These are phyloP conservation scores for Oasisia sp. DNA, from an alignment of 2,888 invertebrate species.

Conservation along the genomic window DNA sequence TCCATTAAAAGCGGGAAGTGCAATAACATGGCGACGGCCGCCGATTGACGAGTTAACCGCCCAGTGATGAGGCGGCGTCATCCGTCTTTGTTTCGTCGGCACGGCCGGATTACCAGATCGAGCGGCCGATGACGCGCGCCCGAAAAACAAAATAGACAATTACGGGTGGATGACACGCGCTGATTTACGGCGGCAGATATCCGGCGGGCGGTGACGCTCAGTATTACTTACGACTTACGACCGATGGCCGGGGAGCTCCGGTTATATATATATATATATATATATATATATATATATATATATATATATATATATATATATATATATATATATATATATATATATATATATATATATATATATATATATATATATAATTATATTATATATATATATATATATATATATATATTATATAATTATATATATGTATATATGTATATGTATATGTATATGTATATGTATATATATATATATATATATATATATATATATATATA, in stretches of 20 bases:
- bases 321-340: too few relatives aligned
- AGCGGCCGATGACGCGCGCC: not conserved
- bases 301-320: too few relatives aligned
- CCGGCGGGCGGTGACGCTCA: not conserved
- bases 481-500: too few relatives aligned
- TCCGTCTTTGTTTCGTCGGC: not conserved
- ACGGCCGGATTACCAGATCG: not conserved
- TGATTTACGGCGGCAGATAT: not conserved
- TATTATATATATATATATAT: not conserved
- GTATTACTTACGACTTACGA: slow-evolving; percentile 10
- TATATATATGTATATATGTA: too few relatives aligned
- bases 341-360: too few relatives aligned
- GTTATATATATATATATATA: not conserved
- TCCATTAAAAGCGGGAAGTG: slow-evolving; percentile 7
- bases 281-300: too few relatives aligned
- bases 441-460: too few relatives aligned
- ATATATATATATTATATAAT: not conserved
- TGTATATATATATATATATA: too few relatives aligned
- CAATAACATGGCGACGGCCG: not conserved
- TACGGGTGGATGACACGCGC: not conserved
- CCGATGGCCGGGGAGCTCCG: not conserved
- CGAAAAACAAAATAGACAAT: slow-evolving; percentile 13
- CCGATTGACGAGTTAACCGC: not conserved
- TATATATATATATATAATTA: too few relatives aligned
- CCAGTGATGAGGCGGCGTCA: not conserved